Evolutionary conservation across 2,888 invertebrate genomes (phyloP).

Genomic region (Pandemis heparana): DNA sequence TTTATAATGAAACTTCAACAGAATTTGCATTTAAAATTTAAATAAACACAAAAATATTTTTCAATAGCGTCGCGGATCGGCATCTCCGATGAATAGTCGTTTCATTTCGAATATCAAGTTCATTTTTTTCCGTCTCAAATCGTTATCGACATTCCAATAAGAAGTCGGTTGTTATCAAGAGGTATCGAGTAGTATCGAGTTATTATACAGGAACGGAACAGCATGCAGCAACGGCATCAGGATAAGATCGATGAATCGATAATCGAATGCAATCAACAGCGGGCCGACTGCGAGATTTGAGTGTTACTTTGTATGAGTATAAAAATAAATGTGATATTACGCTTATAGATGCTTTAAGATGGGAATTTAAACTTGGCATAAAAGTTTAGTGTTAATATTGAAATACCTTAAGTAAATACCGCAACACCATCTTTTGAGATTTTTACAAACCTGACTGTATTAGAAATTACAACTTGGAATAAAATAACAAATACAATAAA

Average conservation of each 20-base stretch:
- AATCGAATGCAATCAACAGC: slow-evolving; percentile 68
- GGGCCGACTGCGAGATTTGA: slow-evolving; percentile 43
- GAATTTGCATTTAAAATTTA: slow-evolving; percentile 34
- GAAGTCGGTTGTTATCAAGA: slow-evolving; percentile 43
- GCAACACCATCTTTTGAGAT: too few species aligned
- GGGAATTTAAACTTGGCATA: too few species aligned
- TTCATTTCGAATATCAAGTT: slow-evolving; percentile 42
- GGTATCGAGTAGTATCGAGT: slow-evolving; percentile 45
- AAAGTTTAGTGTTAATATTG: too few species aligned
- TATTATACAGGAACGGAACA: slow-evolving; percentile 45
- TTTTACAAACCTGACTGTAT: too few species aligned
- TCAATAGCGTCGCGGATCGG: slow-evolving; percentile 28
- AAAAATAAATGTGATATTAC: slow-evolving; percentile 18
- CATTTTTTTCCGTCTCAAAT: slow-evolving; percentile 42
- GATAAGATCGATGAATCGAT: slow-evolving; percentile 67
- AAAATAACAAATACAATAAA: too few species aligned
- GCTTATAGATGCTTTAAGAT: too few species aligned
- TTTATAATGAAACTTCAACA: not conserved
- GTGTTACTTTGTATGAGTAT: slow-evolving; percentile 28
- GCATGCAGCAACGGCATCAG: slow-evolving; percentile 45
- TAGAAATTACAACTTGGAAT: too few species aligned
- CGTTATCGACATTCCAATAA: slow-evolving; percentile 46
- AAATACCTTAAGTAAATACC: too few species aligned
- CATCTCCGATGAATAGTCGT: slow-evolving; percentile 40
- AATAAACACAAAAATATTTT: slow-evolving; percentile 24